Conservation (phyloP, 2,113 vertebrate genomes). For the Coptodon rendalli region DNA sequence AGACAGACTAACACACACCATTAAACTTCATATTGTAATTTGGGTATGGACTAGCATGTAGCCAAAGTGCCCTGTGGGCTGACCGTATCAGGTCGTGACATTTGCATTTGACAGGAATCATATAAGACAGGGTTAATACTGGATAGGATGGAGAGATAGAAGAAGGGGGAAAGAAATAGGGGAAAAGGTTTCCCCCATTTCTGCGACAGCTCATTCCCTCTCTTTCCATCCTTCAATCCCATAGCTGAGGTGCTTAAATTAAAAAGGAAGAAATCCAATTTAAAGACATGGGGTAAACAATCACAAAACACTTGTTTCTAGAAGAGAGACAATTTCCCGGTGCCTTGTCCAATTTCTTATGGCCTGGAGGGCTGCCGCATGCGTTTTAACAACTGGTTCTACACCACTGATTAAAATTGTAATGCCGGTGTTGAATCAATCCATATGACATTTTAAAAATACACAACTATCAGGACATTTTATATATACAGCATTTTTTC, state of each 20-base stretch:
- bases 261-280: conserved; percentile 89
- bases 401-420: conserved; percentile 82
- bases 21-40: conserved; percentile 49
- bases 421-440: conserved; percentile 79
- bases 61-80: conserved; percentile 68
- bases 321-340: conserved; percentile 79
- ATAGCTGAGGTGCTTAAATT: conserved; percentile 73
- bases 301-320: conserved; percentile 81
- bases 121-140: conserved; percentile 77
- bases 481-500: conserved; percentile 59
- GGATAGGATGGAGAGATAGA: conserved; percentile 52
- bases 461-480: conserved; percentile 68
- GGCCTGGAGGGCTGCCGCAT: conserved; percentile 71
- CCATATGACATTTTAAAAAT: conserved; percentile 80
- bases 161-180: conserved; percentile 57
- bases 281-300: conserved; percentile 86
- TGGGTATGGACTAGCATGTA: conserved; percentile 31
- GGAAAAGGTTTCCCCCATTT: conserved; percentile 60
- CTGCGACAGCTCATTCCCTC: not conserved
- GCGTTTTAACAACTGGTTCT: conserved; percentile 77
- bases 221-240: conserved; percentile 37
- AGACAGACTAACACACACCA: not conserved
- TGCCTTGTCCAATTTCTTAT: conserved; percentile 82
- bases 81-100: conserved; percentile 78
- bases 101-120: conserved; percentile 76